phyloP scores from a whole-genome alignment of 2,888 invertebrate genomes.

The Xestia ashworthii region DNA sequence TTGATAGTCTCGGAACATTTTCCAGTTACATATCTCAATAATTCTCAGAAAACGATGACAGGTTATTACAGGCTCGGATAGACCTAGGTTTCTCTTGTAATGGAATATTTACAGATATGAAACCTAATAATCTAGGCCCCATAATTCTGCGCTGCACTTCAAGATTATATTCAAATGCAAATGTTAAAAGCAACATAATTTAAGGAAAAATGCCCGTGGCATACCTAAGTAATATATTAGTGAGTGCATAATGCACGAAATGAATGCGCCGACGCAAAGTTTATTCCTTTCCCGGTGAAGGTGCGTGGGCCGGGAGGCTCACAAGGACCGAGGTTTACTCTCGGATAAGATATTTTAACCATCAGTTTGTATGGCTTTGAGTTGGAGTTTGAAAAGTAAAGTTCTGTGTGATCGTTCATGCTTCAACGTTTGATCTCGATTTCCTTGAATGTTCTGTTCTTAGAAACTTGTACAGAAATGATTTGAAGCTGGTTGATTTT shows the following conservation, averaged over 20 bases:
- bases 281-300: conserved; percentile 76
- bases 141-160: conserved; percentile 62
- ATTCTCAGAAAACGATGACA: conserved; percentile 56
- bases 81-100: conserved; percentile 42
- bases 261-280: conserved; percentile 79
- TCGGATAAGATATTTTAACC: conserved; percentile 62
- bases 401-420: conserved; percentile 19
- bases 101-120: conserved; percentile 54
- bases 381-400: conserved; percentile 27
- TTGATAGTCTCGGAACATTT: conserved; percentile 28
- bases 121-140: conserved; percentile 55
- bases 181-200: conserved; percentile 69
- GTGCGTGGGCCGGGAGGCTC: conserved; percentile 79
- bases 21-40: conserved; percentile 40
- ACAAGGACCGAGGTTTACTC: conserved; percentile 61
- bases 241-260: conserved; percentile 76
- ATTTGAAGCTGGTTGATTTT: conserved; percentile 7
- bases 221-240: conserved; percentile 72
- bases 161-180: conserved; percentile 68
- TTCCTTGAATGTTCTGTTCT: conserved; percentile 30
- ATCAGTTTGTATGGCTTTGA: conserved; percentile 19
- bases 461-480: conserved; percentile 9
- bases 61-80: conserved; percentile 50
- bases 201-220: conserved; percentile 67
- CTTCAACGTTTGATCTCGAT: conserved; percentile 29